These are phyloP conservation scores for Embiotoca jacksoni DNA, from an alignment of 2,113 vertebrate species.

Conservation along the genomic window DNA sequence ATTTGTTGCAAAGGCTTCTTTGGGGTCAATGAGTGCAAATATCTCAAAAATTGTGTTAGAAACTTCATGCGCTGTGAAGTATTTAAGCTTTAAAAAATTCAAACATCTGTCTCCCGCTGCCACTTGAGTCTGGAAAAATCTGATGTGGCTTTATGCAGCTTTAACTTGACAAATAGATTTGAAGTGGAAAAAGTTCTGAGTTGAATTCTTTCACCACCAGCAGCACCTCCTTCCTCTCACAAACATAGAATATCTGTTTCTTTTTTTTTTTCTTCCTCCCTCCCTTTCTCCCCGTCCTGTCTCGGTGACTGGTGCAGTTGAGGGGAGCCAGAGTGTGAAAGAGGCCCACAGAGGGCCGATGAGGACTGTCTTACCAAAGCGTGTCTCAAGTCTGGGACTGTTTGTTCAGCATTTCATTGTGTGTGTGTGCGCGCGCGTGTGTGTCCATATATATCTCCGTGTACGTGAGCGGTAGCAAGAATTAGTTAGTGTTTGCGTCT, in stretches of 20 bases:
- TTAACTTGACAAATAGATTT: slow-evolving; percentile 61
- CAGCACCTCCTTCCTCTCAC: slow-evolving; percentile 52
- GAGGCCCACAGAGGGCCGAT: slow-evolving; percentile 74
- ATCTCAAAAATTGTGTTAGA: slow-evolving; percentile 17
- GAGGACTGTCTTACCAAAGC: slow-evolving; percentile 70
- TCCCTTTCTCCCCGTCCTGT: slow-evolving; percentile 47
- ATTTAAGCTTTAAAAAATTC: slow-evolving; percentile 40
- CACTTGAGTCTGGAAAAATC: slow-evolving; percentile 49
- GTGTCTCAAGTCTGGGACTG: slow-evolving; percentile 57
- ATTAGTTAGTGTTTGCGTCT: slow-evolving; percentile 47
- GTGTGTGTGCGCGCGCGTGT: slow-evolving; percentile 24
- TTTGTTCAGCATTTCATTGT: slow-evolving; percentile 50
- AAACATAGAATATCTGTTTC: slow-evolving; percentile 50
- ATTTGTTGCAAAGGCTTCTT: slow-evolving; percentile 30
- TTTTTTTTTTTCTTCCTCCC: slow-evolving; percentile 31
- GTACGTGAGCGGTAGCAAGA: slow-evolving; percentile 40
- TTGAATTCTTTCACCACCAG: slow-evolving; percentile 48
- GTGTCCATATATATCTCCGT: slow-evolving; percentile 19
- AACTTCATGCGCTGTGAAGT: slow-evolving; percentile 35
- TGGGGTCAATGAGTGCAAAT: slow-evolving; percentile 34
- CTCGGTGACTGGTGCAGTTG: slow-evolving; percentile 68
- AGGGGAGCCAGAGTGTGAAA: slow-evolving; percentile 78
- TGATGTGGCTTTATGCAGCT: slow-evolving; percentile 43
- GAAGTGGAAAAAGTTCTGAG: slow-evolving; percentile 61
- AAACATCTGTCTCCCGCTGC: slow-evolving; percentile 48